Evolutionary conservation across 2,113 vertebrate genomes (phyloP).

Genomic region (Bos javanicus): DNA sequence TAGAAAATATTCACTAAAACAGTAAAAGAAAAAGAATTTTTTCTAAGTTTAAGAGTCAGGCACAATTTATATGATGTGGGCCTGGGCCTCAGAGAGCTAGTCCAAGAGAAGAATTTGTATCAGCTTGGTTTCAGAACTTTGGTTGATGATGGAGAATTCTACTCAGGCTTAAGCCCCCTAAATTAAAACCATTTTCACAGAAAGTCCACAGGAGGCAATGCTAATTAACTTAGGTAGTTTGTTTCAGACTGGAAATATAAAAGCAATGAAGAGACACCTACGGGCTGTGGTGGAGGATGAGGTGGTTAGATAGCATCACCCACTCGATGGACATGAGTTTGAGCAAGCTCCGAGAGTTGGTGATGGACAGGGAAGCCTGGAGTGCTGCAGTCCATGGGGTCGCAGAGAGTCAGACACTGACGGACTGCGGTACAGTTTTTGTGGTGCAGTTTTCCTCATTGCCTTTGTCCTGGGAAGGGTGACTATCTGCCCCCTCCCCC

Average conservation of each 20-base stretch:
- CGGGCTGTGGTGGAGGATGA: background rate
- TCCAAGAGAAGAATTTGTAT: background rate
- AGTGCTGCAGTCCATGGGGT: background rate
- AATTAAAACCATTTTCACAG: background rate
- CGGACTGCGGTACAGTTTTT: fast-evolving
- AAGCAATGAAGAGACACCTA: background rate
- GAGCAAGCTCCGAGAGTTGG: background rate
- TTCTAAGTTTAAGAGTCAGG: background rate
- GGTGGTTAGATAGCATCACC: background rate
- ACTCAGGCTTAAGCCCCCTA: background rate
- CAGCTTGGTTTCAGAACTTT: background rate
- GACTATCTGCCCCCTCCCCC: background rate
- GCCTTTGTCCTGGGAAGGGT: background rate
- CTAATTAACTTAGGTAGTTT: background rate
- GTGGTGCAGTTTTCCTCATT: background rate
- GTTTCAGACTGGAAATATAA: background rate
- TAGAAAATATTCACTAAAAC: background rate
- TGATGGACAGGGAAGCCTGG: background rate
- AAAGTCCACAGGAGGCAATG: background rate
- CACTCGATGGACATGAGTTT: background rate
- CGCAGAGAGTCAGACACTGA: background rate
- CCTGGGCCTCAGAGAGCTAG: background rate
- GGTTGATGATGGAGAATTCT: background rate
- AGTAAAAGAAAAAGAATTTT: background rate
- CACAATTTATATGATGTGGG: background rate